Evolutionary conservation across 2,888 invertebrate genomes (phyloP).

Genomic region (Hoplodrina blanda): DNA sequence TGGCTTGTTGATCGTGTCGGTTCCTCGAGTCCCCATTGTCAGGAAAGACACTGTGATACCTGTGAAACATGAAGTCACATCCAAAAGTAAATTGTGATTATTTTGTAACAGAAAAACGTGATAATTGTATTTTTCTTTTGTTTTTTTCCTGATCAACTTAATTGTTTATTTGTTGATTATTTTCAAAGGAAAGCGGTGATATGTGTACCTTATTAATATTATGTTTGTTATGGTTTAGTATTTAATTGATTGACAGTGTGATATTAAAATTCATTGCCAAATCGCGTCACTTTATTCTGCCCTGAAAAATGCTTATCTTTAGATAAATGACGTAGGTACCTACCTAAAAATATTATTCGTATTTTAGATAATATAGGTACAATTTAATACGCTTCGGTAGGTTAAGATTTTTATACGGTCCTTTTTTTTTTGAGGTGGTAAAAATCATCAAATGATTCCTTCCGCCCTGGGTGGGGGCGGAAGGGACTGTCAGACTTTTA

Average conservation of each 20-base stretch:
- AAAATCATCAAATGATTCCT: too few relatives aligned
- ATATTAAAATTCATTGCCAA: conserved; percentile 45
- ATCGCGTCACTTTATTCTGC: conserved; percentile 2
- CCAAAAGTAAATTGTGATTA: conserved; percentile 75
- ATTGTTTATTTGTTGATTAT: conserved; percentile 18
- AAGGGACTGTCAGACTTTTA: too few relatives aligned
- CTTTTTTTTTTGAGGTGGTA: too few relatives aligned
- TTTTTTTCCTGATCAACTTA: conserved; percentile 16
- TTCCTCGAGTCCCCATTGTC: conserved; percentile 67
- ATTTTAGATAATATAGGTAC: conserved; percentile 8
- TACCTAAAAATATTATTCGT: conserved; percentile 3
- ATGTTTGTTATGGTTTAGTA: conserved; percentile 7
- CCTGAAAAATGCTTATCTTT: conserved; percentile 17
- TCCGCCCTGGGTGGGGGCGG: too few relatives aligned
- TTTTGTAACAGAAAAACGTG: neutral
- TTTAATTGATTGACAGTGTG: conserved; percentile 17
- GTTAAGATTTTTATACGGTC: too few relatives aligned
- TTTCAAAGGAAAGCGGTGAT: conserved; percentile 22
- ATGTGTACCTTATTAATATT: conserved; percentile 24
- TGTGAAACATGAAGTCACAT: conserved; percentile 70
- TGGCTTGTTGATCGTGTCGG: conserved; percentile 75
- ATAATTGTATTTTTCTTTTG: conserved; percentile 8
- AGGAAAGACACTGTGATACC: conserved; percentile 79
- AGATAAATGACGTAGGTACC: neutral
- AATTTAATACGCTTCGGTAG: conserved; percentile 8